phyloP scores from a whole-genome alignment of 1,140 invertebrate species.

The Pseudomyrmex cubaensis region DNA sequence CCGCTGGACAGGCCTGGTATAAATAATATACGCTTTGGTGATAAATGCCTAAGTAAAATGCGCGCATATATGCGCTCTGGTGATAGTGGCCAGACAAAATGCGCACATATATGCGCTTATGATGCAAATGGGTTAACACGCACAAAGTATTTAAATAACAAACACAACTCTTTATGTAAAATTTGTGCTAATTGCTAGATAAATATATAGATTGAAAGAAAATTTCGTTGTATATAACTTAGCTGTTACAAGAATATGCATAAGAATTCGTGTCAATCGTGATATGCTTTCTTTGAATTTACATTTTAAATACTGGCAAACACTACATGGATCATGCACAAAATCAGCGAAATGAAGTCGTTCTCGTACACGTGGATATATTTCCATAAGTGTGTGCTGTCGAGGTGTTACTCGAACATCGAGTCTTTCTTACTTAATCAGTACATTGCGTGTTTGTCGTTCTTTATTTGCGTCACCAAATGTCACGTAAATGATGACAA shows the following conservation, averaged over 20 bases:
- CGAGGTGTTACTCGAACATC: constrained; percentile 14
- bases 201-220: too few species aligned
- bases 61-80: too few species aligned
- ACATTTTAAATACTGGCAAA: neutral
- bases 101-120: too few species aligned
- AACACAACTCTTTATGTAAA: too few species aligned
- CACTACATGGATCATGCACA: constrained; percentile 16
- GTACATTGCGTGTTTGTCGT: constrained; percentile 39
- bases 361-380: constrained; percentile 12
- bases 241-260: neutral
- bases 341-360: constrained; percentile 24
- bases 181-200: too few species aligned
- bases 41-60: too few species aligned
- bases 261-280: neutral
- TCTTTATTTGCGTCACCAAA: constrained; percentile 19
- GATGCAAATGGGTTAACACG: too few species aligned
- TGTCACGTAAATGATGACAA: constrained; percentile 55
- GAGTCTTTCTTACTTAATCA: constrained; percentile 45
- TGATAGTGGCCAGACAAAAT: too few species aligned
- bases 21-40: too few species aligned
- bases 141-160: neutral
- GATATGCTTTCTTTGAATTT: neutral
- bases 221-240: neutral
- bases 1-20: too few species aligned
- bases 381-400: constrained; percentile 8